Percentiles rank a stretch among this genome's conserved stretches.
phyloP scores from a whole-genome alignment of 2,113 vertebrate genomes.

The Rhabdornis inornatus region DNA sequence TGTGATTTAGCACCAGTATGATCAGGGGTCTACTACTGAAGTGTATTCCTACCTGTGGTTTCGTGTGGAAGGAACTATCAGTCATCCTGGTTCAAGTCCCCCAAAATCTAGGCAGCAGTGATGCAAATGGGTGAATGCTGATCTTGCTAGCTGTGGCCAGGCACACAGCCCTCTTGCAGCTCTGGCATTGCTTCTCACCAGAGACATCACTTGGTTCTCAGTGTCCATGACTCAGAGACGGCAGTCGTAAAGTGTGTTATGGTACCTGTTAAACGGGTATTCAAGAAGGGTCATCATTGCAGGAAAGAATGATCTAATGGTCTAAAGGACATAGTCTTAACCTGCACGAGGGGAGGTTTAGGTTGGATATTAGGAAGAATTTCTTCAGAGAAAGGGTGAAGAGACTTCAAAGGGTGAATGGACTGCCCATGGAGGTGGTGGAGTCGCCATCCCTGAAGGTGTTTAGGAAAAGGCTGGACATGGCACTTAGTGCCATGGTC shows the following conservation, averaged over 20 bases:
- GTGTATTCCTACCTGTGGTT: neutral
- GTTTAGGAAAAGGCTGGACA: neutral
- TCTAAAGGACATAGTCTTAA: neutral
- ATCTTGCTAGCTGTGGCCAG: neutral
- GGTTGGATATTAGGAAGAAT: neutral
- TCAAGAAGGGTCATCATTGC: neutral
- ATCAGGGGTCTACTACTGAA: neutral
- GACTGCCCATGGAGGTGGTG: neutral
- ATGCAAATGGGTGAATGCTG: neutral
- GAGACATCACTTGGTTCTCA: neutral
- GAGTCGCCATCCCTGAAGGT: neutral
- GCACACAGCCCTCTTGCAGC: fast-evolving
- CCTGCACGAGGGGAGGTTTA: neutral
- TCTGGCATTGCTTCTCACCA: fast-evolving
- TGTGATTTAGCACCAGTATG: neutral
- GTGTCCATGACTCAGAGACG: fast-evolving
- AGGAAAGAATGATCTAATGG: neutral
- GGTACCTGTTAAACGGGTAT: neutral
- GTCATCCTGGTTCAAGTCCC: neutral
- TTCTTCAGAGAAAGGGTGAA: neutral
- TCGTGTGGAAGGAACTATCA: fast-evolving
- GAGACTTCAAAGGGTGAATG: neutral
- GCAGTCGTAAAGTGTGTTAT: neutral
- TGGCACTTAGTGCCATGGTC: neutral
- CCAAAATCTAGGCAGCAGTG: neutral